A percentile compares a stretch with the other conserved stretches of the same genome.
These are phyloP conservation scores for Willowsia nigromaculata DNA, from an alignment of 2,888 invertebrate genomes.

Conservation along the genomic window DNA sequence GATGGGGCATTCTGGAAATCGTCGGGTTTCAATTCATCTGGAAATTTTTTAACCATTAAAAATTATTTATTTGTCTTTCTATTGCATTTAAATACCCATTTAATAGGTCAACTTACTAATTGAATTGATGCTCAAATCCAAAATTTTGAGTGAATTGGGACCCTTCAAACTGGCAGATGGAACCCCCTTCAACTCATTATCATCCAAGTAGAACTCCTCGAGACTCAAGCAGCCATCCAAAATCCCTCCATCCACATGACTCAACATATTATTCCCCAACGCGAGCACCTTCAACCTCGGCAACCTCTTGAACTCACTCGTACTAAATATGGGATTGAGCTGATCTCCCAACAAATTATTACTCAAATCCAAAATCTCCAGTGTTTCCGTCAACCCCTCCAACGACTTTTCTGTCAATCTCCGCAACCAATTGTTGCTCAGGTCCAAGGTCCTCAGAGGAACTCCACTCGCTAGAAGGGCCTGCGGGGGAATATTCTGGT, in stretches of 20 bases:
- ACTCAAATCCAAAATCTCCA: slow-evolving; percentile 83
- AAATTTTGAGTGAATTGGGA: slow-evolving; percentile 86
- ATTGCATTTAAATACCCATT: background rate
- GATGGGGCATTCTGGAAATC: slow-evolving; percentile 87
- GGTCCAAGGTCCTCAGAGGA: slow-evolving; percentile 88
- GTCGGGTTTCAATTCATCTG: slow-evolving; percentile 85
- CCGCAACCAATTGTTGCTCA: slow-evolving; percentile 90
- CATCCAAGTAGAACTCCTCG: slow-evolving; percentile 89
- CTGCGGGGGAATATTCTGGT: slow-evolving; percentile 88
- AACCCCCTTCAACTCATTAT: slow-evolving; percentile 88
- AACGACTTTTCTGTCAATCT: slow-evolving; percentile 85
- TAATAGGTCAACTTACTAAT: slow-evolving; percentile 85
- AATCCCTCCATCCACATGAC: slow-evolving; percentile 91
- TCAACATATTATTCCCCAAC: slow-evolving; percentile 89
- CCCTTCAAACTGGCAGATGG: slow-evolving; percentile 91
- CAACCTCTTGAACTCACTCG: slow-evolving; percentile 90
- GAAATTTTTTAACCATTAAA: slow-evolving; percentile 33
- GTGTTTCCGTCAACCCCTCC: slow-evolving; percentile 56
- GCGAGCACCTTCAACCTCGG: slow-evolving; percentile 87
- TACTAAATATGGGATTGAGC: slow-evolving; percentile 93
- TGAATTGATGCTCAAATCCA: slow-evolving; percentile 89
- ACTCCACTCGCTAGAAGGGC: slow-evolving; percentile 86
- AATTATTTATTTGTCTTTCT: too few species aligned
- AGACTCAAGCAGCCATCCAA: slow-evolving; percentile 90
- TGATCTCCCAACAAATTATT: slow-evolving; percentile 94